phyloP scores from a whole-genome alignment of 1,140 invertebrate genomes.

The Bombus huntii region DNA sequence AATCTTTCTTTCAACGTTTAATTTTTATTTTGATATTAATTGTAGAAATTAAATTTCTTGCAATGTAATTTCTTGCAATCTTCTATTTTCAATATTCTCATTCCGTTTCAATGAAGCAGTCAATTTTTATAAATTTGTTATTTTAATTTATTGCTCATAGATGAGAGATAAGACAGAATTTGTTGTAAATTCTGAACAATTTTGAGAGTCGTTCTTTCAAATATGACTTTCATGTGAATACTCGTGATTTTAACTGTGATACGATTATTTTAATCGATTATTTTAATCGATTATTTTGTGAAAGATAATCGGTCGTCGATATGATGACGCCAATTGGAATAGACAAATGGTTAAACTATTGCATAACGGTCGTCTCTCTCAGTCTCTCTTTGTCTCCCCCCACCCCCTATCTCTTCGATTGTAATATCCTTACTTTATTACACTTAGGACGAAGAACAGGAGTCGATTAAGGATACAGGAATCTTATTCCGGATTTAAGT shows the following conservation, averaged over 20 bases:
- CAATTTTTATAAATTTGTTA: neutral
- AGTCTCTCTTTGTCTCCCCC: neutral
- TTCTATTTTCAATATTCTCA: neutral
- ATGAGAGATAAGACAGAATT: too few relatives aligned
- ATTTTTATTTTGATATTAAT: neutral
- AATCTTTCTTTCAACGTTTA: too few relatives aligned
- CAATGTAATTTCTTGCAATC: too few relatives aligned
- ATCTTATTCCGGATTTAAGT: too few relatives aligned
- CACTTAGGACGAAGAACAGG: neutral
- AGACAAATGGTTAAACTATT: slow-evolving; percentile 43
- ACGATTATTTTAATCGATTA: neutral
- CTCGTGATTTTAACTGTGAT: neutral
- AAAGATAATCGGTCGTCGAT: slow-evolving; percentile 32
- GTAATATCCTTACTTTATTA: slow-evolving; percentile 41
- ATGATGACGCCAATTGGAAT: slow-evolving; percentile 49
- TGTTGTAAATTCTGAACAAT: too few relatives aligned
- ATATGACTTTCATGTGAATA: too few relatives aligned
- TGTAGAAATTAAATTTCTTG: too few relatives aligned
- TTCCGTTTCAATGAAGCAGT: neutral
- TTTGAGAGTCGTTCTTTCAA: too few relatives aligned
- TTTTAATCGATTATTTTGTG: slow-evolving; percentile 14
- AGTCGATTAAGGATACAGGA: neutral
- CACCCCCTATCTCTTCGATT: slow-evolving; percentile 7
- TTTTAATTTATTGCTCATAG: neutral
- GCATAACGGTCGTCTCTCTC: slow-evolving; percentile 18